Evolutionary conservation across 2,113 vertebrate genomes (phyloP), one percentile per base, ranked within the genome.

Genomic region (Phalacrocorax pelagicus): DNA sequence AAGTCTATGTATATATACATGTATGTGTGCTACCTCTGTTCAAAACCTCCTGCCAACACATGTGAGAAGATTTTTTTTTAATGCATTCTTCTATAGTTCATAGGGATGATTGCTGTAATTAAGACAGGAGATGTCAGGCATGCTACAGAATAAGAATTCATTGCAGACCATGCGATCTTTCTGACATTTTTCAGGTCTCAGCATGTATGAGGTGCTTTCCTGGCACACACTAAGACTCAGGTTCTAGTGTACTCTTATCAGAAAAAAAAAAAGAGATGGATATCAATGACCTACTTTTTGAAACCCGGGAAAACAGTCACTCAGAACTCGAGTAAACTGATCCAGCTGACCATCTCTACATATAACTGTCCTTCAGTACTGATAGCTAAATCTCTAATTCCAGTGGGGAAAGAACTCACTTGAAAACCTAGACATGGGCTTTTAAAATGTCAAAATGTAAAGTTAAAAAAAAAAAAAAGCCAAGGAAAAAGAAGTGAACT

Each of bases 361-460:
- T 82, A 32, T 82, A 88, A 88, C 63, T 95, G 67, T 80, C 88
- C 71, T 90, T 86, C 88, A 83, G 24, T 15, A 73, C 49, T 58
- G 87, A 85, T 80, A 94, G 46, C 29, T 92, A 92, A 86, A 85
- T 42, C 51, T 95, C 58, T 69, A 80, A 95, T 91, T 87, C 83
- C 70, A 84, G 21, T 21, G 40, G 67, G 82, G 42, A 86, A 86
- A 93, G 30, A 87, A 80, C 32, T 92, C 44, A 46, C 40, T 86
- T 84, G 86, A 94, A 96, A 93, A 95, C 14, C n/a, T 90, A 94
- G 71, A 90, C n/a, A 54, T 38, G 36, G 24, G 66, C 69, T 96
- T 96, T 96, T 86, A 92, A 96, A 90, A 90, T 40, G 55, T 84
- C 82, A 94, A 92, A 95, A 88, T 73, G 32, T 81, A 95, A 85